phyloP scores from a whole-genome alignment of 1,140 invertebrate species.

The Eriosoma lanigerum region DNA sequence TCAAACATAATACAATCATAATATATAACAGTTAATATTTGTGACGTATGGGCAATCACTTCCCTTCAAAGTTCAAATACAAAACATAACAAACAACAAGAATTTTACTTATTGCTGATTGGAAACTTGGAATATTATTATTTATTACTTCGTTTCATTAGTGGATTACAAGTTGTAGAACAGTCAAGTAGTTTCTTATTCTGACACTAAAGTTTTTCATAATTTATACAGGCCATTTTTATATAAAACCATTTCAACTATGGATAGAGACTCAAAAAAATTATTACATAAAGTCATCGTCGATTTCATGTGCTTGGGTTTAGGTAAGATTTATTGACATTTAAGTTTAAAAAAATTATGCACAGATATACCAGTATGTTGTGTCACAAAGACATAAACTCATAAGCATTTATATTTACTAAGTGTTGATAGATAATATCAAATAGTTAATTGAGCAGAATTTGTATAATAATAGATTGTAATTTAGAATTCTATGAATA shows the following conservation, averaged over 20 bases:
- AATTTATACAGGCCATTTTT: too few relatives aligned
- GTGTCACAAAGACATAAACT: too few relatives aligned
- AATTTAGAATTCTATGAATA: too few relatives aligned
- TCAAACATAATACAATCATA: too few relatives aligned
- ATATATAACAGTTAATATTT: background rate
- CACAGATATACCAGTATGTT: too few relatives aligned
- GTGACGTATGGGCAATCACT: background rate
- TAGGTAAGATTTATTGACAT: constrained; percentile 43
- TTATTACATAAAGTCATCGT: constrained; percentile 52
- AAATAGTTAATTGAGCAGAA: too few relatives aligned
- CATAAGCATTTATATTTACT: too few relatives aligned
- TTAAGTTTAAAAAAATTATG: too few relatives aligned
- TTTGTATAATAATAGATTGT: too few relatives aligned
- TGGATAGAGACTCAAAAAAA: constrained; percentile 52
- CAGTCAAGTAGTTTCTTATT: background rate
- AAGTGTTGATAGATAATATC: too few relatives aligned
- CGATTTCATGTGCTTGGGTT: constrained; percentile 49
- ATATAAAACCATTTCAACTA: background rate
- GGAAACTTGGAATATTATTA: too few relatives aligned
- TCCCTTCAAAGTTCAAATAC: background rate
- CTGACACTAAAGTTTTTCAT: too few relatives aligned
- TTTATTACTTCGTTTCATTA: background rate
- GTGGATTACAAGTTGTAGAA: accelerated
- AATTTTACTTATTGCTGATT: background rate
- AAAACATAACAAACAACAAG: background rate